Conservation (phyloP, 2,888 invertebrate species). For the Thera obeliscata region DNA sequence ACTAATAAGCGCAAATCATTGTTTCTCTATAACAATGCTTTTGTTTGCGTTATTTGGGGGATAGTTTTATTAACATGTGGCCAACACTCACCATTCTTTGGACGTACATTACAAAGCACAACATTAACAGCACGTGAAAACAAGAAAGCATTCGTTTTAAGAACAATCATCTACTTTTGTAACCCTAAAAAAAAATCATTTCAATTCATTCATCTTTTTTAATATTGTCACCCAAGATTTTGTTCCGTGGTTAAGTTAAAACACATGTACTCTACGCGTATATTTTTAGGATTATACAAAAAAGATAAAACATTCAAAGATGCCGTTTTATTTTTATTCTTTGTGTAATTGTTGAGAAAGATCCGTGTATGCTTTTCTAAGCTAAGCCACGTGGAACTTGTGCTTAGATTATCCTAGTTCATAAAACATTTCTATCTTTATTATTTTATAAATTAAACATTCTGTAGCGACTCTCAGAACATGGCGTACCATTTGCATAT, state of each 20-base stretch:
- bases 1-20: slow-evolving; percentile 17
- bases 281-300: slow-evolving; percentile 16
- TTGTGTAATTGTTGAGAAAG: no score
- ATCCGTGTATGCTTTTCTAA: no score
- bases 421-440: no score
- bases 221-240: slow-evolving; percentile 25
- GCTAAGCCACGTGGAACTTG: no score
- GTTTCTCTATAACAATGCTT: slow-evolving; percentile 13
- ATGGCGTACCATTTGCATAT: not conserved
- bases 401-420: no score
- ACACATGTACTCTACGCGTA: slow-evolving; percentile 25
- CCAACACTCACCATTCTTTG: slow-evolving; percentile 2
- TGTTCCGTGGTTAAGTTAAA: slow-evolving; percentile 20
- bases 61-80: slow-evolving; percentile 40
- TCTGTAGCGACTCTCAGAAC: no score
- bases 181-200: no score
- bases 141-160: slow-evolving; percentile 23
- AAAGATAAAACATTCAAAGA: no score
- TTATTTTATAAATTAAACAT: no score
- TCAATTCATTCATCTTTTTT: no score
- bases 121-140: slow-evolving; percentile 12
- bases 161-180: slow-evolving; percentile 32
- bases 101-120: not conserved
- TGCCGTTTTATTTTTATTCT: no score
- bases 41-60: slow-evolving; percentile 13